Percentiles rank a stretch among this genome's conserved stretches.
Conservation (phyloP, 2,113 vertebrate species). For the Silurus asotus region DNA sequence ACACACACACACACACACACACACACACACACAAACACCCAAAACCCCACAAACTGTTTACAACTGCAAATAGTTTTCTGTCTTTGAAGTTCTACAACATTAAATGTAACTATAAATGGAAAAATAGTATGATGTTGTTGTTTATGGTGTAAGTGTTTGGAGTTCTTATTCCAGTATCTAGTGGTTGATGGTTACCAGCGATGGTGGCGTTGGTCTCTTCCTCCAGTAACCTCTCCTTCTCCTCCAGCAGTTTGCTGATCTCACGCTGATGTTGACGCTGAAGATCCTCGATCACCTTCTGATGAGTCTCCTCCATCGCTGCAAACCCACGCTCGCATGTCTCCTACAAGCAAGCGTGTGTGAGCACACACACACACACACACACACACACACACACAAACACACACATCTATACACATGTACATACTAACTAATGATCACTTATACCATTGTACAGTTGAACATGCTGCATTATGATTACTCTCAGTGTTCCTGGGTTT, state of each 20-base stretch:
- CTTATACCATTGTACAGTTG: background rate
- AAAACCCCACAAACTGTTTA: too few relatives aligned
- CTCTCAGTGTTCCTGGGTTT: background rate
- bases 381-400: background rate
- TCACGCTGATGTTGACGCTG: conserved; percentile 95
- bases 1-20: background rate
- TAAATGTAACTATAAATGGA: too few relatives aligned
- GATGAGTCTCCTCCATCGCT: conserved; percentile 97
- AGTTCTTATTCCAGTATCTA: background rate
- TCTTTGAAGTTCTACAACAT: too few relatives aligned
- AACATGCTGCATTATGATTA: background rate
- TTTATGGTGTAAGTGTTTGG: too few relatives aligned
- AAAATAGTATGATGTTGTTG: too few relatives aligned
- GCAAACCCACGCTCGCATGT: conserved; percentile 96
- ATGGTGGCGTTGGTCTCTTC: conserved; percentile 97
- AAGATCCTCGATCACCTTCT: conserved; percentile 92
- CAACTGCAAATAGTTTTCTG: too few relatives aligned
- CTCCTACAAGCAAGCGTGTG: conserved; percentile 72
- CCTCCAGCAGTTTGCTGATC: conserved; percentile 89
- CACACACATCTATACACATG: background rate
- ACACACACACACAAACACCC: background rate
- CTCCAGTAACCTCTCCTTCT: conserved; percentile 90
- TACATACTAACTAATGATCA: background rate
- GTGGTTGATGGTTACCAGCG: conserved; percentile 75
- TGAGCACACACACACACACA: background rate